A percentile compares a stretch with the other conserved stretches of the same genome.
Evolutionary conservation across 1,140 invertebrate genomes (phyloP).

Genomic region (Nomia melanderi): DNA sequence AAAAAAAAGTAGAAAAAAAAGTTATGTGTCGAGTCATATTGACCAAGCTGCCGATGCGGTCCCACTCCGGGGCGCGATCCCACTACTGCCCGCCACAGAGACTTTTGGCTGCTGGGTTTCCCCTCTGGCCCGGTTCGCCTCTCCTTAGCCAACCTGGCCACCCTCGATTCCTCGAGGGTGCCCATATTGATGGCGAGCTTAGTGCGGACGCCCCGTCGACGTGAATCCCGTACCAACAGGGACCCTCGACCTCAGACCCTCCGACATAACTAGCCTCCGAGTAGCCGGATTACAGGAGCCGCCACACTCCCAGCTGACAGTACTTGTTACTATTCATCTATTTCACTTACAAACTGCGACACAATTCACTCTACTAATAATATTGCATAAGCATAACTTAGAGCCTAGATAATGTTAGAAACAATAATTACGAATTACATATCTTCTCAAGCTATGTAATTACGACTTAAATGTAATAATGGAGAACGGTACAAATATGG

Average conservation of each 20-base stretch:
- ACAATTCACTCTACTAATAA: not conserved
- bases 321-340: constrained; percentile 22
- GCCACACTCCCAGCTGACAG: constrained; percentile 91
- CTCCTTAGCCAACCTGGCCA: constrained; percentile 95
- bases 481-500: constrained; percentile 9
- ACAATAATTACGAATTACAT: no score
- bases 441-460: not conserved
- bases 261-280: constrained; percentile 92
- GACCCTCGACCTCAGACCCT: constrained; percentile 91
- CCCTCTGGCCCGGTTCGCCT: constrained; percentile 97
- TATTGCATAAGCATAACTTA: not conserved
- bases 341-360: constrained; percentile 20
- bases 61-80: constrained; percentile 97
- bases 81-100: constrained; percentile 97
- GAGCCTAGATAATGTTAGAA: no score
- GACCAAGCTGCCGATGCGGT: constrained; percentile 89
- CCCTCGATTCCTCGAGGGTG: constrained; percentile 88
- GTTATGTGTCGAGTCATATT: constrained; percentile 91
- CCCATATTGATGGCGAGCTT: constrained; percentile 97
- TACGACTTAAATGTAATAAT: not conserved
- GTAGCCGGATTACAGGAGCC: constrained; percentile 96
- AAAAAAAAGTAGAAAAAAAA: constrained; percentile 82
- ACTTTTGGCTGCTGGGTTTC: constrained; percentile 98
- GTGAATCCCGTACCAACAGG: constrained; percentile 85
- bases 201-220: constrained; percentile 93